These are phyloP conservation scores for Fundulus diaphanus DNA, from an alignment of 2,797 vertebrate species.

Conservation along the genomic window DNA sequence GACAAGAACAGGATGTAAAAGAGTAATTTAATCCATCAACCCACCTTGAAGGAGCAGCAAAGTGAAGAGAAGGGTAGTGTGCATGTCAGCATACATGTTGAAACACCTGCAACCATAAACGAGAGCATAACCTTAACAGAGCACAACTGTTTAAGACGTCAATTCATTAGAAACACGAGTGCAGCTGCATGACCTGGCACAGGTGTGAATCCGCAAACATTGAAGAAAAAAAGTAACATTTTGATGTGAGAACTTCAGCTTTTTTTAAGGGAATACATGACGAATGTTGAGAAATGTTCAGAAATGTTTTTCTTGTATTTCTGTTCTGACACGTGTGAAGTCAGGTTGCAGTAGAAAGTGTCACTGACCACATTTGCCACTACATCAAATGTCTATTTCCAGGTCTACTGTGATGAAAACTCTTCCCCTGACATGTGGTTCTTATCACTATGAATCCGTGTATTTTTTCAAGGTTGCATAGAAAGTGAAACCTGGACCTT, in stretches of 20 bases:
- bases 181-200: neutral
- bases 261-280: neutral
- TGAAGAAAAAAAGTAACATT: neutral
- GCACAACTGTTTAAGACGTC: no score
- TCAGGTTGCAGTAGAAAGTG: neutral
- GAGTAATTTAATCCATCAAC: slow-evolving; percentile 36
- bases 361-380: neutral
- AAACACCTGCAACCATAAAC: slow-evolving; percentile 64
- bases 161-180: neutral
- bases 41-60: slow-evolving; percentile 78
- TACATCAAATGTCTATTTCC: neutral
- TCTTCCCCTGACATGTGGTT: neutral
- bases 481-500: no score
- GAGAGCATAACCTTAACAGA: neutral
- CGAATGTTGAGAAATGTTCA: neutral
- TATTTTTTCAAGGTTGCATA: no score
- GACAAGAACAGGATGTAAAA: slow-evolving; percentile 9
- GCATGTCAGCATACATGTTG: slow-evolving; percentile 65
- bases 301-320: neutral
- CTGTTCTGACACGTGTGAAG: neutral
- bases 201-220: no score
- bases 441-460: neutral
- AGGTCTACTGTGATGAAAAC: neutral
- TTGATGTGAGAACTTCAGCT: no score
- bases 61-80: slow-evolving; percentile 45